These are phyloP conservation scores for Pangasius larnaudii DNA, from an alignment of 2,797 vertebrate genomes.

Conservation along the genomic window DNA sequence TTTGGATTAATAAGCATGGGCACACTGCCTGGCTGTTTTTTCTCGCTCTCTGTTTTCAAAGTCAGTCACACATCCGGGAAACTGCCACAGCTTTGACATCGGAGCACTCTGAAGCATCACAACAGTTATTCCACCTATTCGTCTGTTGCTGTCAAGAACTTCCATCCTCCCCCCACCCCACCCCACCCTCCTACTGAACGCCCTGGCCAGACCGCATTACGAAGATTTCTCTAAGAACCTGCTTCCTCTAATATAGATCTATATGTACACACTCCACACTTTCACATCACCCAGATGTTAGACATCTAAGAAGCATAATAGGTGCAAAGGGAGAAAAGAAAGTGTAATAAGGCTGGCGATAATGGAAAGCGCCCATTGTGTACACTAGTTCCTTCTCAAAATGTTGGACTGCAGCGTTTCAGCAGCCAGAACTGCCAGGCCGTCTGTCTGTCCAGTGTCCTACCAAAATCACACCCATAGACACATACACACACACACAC, in stretches of 20 bases:
- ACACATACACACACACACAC: neutral
- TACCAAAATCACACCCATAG: slow-evolving; percentile 16
- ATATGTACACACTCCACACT: slow-evolving; percentile 5
- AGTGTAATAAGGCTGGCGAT: neutral
- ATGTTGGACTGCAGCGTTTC: neutral
- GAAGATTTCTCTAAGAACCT: neutral
- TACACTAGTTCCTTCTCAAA: neutral
- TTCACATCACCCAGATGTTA: slow-evolving; percentile 17
- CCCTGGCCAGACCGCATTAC: neutral
- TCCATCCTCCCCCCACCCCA: neutral
- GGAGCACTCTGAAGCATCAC: neutral
- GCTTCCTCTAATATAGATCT: slow-evolving; percentile 6
- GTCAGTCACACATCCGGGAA: neutral
- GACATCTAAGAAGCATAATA: neutral
- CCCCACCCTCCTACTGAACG: neutral
- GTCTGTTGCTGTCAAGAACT: slow-evolving; percentile 1
- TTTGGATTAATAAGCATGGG: slow-evolving; percentile 49
- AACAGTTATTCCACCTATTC: neutral
- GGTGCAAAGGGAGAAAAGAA: neutral
- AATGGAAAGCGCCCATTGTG: slow-evolving; percentile 6
- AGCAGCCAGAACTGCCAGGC: neutral
- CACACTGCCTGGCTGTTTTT: slow-evolving; percentile 4
- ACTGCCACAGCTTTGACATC: neutral
- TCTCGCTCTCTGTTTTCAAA: slow-evolving; percentile 3
- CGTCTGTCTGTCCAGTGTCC: neutral